These are phyloP conservation scores for Hydractinia echinata DNA, from an alignment of 30 jellyfish, hydroid and myxozoan genomes.

Conservation along the genomic window DNA sequence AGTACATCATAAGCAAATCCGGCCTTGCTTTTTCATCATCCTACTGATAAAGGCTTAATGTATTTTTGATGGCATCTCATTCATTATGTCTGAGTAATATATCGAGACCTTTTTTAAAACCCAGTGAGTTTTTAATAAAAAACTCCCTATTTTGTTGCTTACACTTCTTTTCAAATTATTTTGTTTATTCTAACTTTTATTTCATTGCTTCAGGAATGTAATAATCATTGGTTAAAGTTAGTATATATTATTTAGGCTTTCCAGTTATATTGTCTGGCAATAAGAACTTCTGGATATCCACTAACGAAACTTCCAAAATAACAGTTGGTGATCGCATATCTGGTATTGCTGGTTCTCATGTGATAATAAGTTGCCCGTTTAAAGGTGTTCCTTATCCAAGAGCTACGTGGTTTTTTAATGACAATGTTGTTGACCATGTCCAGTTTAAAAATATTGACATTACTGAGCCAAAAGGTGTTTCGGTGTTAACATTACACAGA, in stretches of 20 bases:
- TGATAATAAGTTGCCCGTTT: conserved; percentile 41
- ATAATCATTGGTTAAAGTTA: too few species aligned
- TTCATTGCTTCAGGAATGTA: too few species aligned
- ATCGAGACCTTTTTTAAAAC: too few species aligned
- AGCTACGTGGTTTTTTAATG: conserved; percentile 57
- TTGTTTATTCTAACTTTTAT: too few species aligned
- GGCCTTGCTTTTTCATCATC: too few species aligned
- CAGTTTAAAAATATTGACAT: conserved; percentile 21
- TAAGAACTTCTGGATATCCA: conserved; percentile 60
- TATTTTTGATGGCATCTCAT: too few species aligned
- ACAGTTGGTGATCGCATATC: conserved; percentile 67
- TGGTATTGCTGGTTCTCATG: conserved; percentile 51
- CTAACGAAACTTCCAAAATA: conserved; percentile 23
- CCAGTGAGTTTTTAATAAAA: too few species aligned
- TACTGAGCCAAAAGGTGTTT: conserved; percentile 44
- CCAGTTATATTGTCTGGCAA: conserved; percentile 53
- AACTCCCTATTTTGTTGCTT: too few species aligned
- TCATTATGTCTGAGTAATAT: too few species aligned
- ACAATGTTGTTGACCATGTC: conserved; percentile 43
- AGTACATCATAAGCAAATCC: too few species aligned
- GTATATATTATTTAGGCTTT: neutral
- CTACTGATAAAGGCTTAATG: too few species aligned
- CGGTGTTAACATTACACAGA: conserved; percentile 41
- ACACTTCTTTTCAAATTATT: too few species aligned
- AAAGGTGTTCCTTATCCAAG: conserved; percentile 81